Base-by-base conservation (phyloP, 2,888 invertebrate genomes). In the Harmothoe impar region DNA sequence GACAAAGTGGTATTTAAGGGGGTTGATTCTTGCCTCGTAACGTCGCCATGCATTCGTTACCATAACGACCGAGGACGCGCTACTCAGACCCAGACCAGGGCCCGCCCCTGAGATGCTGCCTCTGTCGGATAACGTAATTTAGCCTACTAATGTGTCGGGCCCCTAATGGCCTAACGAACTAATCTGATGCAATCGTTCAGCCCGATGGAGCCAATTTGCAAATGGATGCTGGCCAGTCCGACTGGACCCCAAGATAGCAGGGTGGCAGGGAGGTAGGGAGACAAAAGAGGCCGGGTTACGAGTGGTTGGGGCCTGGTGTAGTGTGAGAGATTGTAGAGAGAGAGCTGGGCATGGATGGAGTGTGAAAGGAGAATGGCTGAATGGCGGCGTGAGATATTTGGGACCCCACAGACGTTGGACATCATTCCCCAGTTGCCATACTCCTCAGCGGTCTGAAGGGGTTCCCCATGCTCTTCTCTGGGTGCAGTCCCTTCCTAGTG, bases 161-260 rank as follows among this genome's bases (percentile, higher is more conserved):
- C 10, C 52, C 86, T 86, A 86, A 86, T 86, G 86, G 86, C 51
- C 86, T 86, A 86, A 86, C 86, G 54, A 86, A 86, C 86, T 86
- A 86, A 86, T 86, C 54, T 86, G 86, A 86, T 86, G 86, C 86
- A 52, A 86, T 86, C 86, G 56, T 86, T 86, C 86, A 52, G 54
- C 29, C 54, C 54, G 86, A 86, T 86, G 86, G 31, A 54, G 29
- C 86, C 86, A 86, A 86, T 86, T 86, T 86, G 31, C 56, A 86
- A 86, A 86, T 86, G 86, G 86, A 52, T n/a, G 56, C 54, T 43
- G 81, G 81, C 33, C 35, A 33, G 81, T 81, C 43, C 12, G 81
- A 43, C 81, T n/a, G 81, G 35, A 81, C 81, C 81, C 43, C 20
- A 7, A 20, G 81, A 43, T 81, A 72, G 72, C 15, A 62, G 77